Percentiles rank a stretch among this genome's conserved stretches.
Conservation (phyloP, 2,888 invertebrate genomes). For the Acanthosepion pharaonis region DNA sequence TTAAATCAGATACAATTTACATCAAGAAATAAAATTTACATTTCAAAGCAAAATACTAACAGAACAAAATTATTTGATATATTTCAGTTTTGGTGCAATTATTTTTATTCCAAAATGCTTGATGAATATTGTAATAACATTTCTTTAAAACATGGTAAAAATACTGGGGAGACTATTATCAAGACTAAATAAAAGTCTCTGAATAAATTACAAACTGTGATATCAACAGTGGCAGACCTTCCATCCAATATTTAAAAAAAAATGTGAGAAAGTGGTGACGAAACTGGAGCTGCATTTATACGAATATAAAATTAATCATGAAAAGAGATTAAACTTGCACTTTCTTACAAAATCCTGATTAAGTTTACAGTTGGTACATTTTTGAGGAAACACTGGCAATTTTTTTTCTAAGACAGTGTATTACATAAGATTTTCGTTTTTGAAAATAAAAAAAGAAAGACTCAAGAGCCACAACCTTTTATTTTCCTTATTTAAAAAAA, state of each 20-base stretch:
- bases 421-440: background rate
- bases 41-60: background rate
- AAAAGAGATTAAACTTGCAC: background rate
- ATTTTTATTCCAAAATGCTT: background rate
- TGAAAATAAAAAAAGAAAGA: background rate
- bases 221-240: background rate
- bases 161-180: background rate
- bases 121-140: background rate
- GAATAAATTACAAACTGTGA: background rate
- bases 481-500: background rate
- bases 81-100: background rate
- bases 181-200: background rate
- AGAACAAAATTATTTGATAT: background rate
- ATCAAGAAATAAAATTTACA: background rate
- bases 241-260: background rate
- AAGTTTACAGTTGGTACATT: background rate
- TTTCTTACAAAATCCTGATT: background rate
- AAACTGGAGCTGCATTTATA: too few species aligned
- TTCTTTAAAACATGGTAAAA: background rate
- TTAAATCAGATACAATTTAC: background rate
- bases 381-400: too few species aligned
- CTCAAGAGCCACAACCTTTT: background rate
- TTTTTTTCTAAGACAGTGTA: too few species aligned
- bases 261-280: too few species aligned
- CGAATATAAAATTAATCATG: background rate